These are phyloP conservation scores for Xestia sexstrigata DNA, from an alignment of 2,888 invertebrate species.

Conservation along the genomic window DNA sequence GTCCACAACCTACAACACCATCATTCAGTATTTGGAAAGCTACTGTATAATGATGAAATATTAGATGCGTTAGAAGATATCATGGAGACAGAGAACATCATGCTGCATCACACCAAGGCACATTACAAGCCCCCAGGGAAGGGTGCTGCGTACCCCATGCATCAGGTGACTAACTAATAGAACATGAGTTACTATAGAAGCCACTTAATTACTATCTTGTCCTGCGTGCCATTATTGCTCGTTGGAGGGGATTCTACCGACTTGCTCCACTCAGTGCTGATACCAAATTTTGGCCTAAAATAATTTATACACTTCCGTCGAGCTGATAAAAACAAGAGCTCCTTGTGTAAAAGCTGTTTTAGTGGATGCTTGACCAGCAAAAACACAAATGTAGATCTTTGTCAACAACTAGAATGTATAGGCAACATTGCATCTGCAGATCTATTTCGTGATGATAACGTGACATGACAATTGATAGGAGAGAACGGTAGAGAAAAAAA, in stretches of 20 bases:
- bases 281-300: neutral
- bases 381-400: no score
- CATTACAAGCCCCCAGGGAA: slow-evolving; percentile 91
- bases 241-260: neutral
- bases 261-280: neutral
- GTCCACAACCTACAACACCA: slow-evolving; percentile 91
- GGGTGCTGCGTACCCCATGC: slow-evolving; percentile 91
- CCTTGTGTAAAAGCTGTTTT: neutral
- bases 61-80: slow-evolving; percentile 89
- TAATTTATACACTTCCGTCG: neutral
- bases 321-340: neutral
- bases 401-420: no score
- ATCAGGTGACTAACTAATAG: slow-evolving; percentile 78
- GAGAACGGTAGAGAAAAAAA: neutral
- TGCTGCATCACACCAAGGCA: slow-evolving; percentile 91
- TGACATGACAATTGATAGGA: neutral
- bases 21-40: slow-evolving; percentile 86
- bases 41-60: slow-evolving; percentile 85
- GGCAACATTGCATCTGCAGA: neutral
- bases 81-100: slow-evolving; percentile 88
- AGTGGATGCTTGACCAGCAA: neutral
- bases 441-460: neutral
- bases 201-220: neutral
- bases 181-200: neutral
- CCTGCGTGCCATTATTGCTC: neutral